Percentiles rank a stretch among this genome's conserved stretches.
Conservation (phyloP, 92 coral and sea anemone genomes). For the Plumapathes pennacea region DNA sequence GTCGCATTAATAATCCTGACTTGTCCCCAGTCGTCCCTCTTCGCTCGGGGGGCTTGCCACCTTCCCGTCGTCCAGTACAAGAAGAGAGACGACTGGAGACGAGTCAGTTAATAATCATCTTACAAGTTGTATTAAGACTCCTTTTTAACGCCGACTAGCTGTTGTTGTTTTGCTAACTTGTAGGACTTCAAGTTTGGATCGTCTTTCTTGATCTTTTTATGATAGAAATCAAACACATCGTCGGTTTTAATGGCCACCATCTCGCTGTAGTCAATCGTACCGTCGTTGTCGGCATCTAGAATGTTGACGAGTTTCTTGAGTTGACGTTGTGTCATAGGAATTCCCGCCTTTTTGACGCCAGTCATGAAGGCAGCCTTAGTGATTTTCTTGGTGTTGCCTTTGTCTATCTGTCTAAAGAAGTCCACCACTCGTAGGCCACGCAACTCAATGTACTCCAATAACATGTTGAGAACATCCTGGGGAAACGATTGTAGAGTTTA, state of each 20-base stretch:
- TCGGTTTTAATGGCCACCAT: slow-evolving; percentile 80
- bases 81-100: no score
- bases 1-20: no score
- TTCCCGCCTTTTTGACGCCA: slow-evolving; percentile 87
- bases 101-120: no score
- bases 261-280: slow-evolving; percentile 88
- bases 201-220: slow-evolving; percentile 81
- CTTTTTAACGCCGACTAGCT: no score
- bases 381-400: slow-evolving; percentile 79
- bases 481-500: no score
- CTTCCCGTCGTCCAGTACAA: no score
- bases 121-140: no score
- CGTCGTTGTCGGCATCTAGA: slow-evolving; percentile 87
- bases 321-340: slow-evolving; percentile 88
- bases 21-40: no score
- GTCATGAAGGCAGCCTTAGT: slow-evolving; percentile 90
- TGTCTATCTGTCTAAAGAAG: slow-evolving; percentile 88
- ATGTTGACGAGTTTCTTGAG: slow-evolving; percentile 79
- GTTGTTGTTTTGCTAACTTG: slow-evolving; percentile 42
- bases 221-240: slow-evolving; percentile 80
- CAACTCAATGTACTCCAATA: slow-evolving; percentile 90
- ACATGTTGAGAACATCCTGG: slow-evolving; percentile 89
- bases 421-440: slow-evolving; percentile 92
- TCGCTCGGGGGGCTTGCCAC: no score
- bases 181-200: slow-evolving; percentile 71